Evolutionary conservation across 2,797 vertebrate species (phyloP).

Genomic region (Ataeniobius toweri): DNA sequence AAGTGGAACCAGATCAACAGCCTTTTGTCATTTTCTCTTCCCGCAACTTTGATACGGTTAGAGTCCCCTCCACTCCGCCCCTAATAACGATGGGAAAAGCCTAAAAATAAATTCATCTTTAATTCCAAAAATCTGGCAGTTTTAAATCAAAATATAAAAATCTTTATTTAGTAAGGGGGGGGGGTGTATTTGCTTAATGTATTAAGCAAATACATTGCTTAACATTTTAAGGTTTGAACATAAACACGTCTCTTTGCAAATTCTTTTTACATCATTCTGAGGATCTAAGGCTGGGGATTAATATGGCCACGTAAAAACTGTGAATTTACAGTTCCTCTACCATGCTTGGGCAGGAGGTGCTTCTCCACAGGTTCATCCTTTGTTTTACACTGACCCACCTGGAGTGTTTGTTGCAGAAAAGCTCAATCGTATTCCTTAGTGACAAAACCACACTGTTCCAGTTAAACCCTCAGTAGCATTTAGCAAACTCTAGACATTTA

Average conservation of each 20-base stretch:
- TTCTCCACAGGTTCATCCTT: too few species aligned
- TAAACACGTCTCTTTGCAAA: neutral
- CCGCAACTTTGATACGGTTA: constrained; percentile 20
- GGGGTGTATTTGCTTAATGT: too few species aligned
- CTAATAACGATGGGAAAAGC: neutral
- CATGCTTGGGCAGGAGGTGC: too few species aligned
- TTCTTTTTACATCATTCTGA: neutral
- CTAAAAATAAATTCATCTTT: neutral
- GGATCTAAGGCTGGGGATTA: neutral
- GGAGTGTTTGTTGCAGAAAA: too few species aligned
- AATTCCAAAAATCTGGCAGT: neutral
- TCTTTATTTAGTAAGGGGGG: neutral
- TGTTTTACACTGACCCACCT: too few species aligned
- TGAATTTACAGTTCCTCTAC: too few species aligned
- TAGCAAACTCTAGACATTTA: too few species aligned
- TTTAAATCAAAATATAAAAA: neutral
- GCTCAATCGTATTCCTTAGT: too few species aligned
- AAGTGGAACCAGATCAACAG: constrained; percentile 38
- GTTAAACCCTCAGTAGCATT: too few species aligned
- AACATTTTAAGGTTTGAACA: too few species aligned
- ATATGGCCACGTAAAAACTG: neutral
- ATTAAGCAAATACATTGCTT: too few species aligned
- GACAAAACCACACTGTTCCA: too few species aligned
- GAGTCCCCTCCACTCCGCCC: neutral
- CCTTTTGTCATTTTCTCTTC: constrained; percentile 25